phyloP scores from a whole-genome alignment of 2,888 invertebrate genomes.

The Drosophila meridionalis region DNA sequence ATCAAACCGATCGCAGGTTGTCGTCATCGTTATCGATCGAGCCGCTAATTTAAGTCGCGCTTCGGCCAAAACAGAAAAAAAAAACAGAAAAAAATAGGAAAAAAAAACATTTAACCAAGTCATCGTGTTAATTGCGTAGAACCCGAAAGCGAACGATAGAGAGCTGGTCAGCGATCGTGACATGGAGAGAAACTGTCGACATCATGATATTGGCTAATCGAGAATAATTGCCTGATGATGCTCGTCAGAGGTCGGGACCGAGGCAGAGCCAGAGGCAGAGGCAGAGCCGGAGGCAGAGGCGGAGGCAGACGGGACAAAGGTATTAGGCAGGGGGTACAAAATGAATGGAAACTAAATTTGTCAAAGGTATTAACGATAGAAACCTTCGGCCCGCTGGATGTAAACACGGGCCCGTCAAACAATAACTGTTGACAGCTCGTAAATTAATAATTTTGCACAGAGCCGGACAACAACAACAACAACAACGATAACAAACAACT shows the following conservation, averaged over 20 bases:
- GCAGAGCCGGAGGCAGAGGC: constrained; percentile 1
- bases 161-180: constrained; percentile 30
- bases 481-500: constrained; percentile 18
- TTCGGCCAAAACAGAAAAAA: constrained; percentile 1
- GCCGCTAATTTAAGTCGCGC: constrained; percentile 63
- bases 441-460: constrained; percentile 78
- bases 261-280: neutral
- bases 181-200: constrained; percentile 46
- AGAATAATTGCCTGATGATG: constrained; percentile 71
- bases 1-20: constrained; percentile 42
- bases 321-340: constrained; percentile 15
- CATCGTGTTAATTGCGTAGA: constrained; percentile 73
- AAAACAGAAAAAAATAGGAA: neutral
- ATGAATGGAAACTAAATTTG: constrained; percentile 61
- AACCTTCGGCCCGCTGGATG: constrained; percentile 50
- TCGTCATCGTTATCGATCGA: constrained; percentile 30
- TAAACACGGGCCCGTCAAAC: constrained; percentile 71
- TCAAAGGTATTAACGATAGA: constrained; percentile 68
- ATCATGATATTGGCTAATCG: constrained; percentile 71
- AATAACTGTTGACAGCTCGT: constrained; percentile 81
- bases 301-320: constrained; percentile 19
- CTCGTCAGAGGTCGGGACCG: constrained; percentile 24
- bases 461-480: constrained; percentile 10
- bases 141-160: constrained; percentile 35
- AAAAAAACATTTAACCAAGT: constrained; percentile 46